Percentiles rank a stretch among this genome's conserved stretches.
phyloP scores from a whole-genome alignment of 2,797 vertebrate genomes.

The Triplophysa yarkandensis region DNA sequence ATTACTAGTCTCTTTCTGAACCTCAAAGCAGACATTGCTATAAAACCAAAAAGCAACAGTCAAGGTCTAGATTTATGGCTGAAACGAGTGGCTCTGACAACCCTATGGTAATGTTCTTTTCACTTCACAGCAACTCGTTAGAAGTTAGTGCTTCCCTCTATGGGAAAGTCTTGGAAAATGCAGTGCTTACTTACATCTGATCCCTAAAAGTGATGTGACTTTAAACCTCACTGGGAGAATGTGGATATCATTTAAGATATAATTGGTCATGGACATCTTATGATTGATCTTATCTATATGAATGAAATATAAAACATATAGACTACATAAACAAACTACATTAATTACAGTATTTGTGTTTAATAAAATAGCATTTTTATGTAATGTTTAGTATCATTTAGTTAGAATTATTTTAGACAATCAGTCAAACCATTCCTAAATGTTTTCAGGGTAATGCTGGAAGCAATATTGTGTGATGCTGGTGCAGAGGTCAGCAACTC shows the following conservation, averaged over 20 bases:
- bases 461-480: slow-evolving; percentile 46
- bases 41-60: slow-evolving; percentile 26
- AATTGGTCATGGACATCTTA: no score
- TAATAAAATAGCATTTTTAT: no score
- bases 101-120: slow-evolving; percentile 23
- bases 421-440: neutral
- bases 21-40: slow-evolving; percentile 10
- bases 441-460: slow-evolving; percentile 24
- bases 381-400: no score
- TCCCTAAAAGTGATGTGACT: neutral
- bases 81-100: slow-evolving; percentile 36
- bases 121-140: neutral
- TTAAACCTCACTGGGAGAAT: neutral
- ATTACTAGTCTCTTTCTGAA: slow-evolving; percentile 19
- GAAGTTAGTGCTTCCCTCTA: slow-evolving; percentile 56
- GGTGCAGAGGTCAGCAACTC: slow-evolving; percentile 47
- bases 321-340: no score
- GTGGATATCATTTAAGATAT: neutral
- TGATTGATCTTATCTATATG: no score
- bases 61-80: slow-evolving; percentile 22
- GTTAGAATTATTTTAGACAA: no score
- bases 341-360: no score
- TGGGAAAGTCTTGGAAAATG: slow-evolving; percentile 38
- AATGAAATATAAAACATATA: no score
- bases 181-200: neutral